Conservation (phyloP, 2,113 vertebrate genomes). For the Corythornis vintsioides region DNA sequence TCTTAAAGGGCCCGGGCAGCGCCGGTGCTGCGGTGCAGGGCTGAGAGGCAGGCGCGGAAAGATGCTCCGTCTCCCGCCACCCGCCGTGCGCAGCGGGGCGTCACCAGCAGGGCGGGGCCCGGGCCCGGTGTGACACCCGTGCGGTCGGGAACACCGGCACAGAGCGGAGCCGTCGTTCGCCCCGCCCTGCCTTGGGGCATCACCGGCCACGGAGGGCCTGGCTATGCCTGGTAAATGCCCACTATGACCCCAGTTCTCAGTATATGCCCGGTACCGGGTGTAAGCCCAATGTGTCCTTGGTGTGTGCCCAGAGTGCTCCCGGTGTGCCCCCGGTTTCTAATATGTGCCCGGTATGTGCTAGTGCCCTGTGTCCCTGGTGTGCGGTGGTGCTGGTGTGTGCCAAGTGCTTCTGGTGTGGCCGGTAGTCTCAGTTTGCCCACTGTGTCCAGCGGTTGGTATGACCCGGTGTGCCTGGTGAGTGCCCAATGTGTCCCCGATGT, state of each 20-base stretch:
- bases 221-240: background rate
- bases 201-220: no score
- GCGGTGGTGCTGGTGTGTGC: background rate
- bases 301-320: no score
- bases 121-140: background rate
- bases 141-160: background rate
- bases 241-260: background rate
- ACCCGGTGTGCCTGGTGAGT: no score
- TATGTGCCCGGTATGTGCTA: no score
- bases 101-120: background rate
- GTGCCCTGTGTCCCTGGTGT: no score
- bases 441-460: background rate
- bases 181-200: background rate
- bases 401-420: background rate
- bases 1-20: slow-evolving; percentile 14
- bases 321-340: background rate
- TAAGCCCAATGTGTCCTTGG: background rate
- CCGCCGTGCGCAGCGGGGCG: background rate
- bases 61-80: background rate
- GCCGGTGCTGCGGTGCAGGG: background rate
- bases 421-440: background rate
- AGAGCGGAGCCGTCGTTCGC: background rate
- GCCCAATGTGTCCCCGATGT: background rate
- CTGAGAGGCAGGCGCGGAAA: background rate
- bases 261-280: background rate